A percentile compares a stretch with the other conserved stretches of the same genome.
phyloP scores from a whole-genome alignment of 1,140 invertebrate species.

The Elysia chlorotica region DNA sequence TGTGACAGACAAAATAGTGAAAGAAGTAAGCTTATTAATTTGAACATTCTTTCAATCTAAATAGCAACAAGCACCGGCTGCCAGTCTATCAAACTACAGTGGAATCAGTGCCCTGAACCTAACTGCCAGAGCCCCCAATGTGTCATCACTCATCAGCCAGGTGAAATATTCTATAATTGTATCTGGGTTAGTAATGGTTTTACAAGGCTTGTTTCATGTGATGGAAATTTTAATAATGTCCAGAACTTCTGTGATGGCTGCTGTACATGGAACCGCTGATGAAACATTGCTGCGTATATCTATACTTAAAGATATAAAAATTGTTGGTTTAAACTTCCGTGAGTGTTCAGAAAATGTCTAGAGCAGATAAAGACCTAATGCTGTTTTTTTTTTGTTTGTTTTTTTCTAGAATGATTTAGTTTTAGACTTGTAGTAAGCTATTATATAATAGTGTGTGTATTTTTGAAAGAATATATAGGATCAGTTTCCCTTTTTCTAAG shows the following conservation, averaged over 20 bases:
- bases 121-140: constrained; percentile 1
- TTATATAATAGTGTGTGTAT: too few species aligned
- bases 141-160: constrained; percentile 30
- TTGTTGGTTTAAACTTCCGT: not conserved
- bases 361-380: not conserved
- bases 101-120: constrained; percentile 22
- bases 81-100: constrained; percentile 27
- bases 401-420: not conserved
- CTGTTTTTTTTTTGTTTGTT: not conserved
- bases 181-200: too few species aligned
- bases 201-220: not conserved
- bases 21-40: too few species aligned
- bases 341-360: not conserved
- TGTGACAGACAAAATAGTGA: too few species aligned
- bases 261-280: not conserved
- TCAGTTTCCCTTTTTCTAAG: not conserved
- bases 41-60: too few species aligned
- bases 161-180: too few species aligned
- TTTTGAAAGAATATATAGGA: too few species aligned
- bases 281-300: not conserved
- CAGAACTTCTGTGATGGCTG: not conserved
- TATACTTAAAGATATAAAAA: constrained; percentile 8
- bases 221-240: not conserved
- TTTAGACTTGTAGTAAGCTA: too few species aligned
- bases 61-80: too few species aligned